Base-by-base conservation (phyloP, 2,888 invertebrate genomes). In the Trisateles emortualis region DNA sequence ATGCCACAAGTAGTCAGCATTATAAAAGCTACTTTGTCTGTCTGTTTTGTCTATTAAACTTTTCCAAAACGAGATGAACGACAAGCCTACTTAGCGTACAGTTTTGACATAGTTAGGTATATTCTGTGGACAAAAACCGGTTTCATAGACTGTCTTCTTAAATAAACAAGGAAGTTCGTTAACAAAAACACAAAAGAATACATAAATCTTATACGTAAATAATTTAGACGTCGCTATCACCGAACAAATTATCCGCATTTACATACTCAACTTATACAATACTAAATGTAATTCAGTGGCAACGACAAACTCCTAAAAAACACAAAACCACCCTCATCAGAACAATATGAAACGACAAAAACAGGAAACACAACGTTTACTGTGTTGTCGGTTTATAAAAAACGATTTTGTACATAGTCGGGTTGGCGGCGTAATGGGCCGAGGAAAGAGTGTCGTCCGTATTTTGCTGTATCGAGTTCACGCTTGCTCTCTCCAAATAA, bases 401-500 rank as follows among this genome's bases (percentile, higher is more conserved):
- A 75, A 71, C 73, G 72, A 75, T 79, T 79, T 72, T 76, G 68
- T 68, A 69, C 73, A 70, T 76, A 76, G 78, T 67, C 68, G 68
- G 72, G 56, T 70, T 72, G 64, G 58, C 66, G 68, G 67, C 59
- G 70, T 71, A 74, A 76, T 74, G 73, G 74, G 65, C 68, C 69
- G 73, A 65, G 62, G 62, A 55, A 67, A 62, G 61, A 68, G 58
- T 65, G 76, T 71, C 78, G 72, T 73, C 73, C 72, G 76, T 80
- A 78, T 79, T 78, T 73, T 69, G 74, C 69, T 53, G 61, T 80
- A 80, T 80, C 76, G 78, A 78, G 80, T 78, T 78, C 74, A 79
- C 74, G 77, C 72, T 74, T 74, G 74, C 79, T 83, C 81, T 83
- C 81, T 78, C 81, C 83, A 86, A 86, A 88, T 84, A 86, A 88